Percentiles rank a stretch among this genome's conserved stretches.
Evolutionary conservation across 1,140 invertebrate genomes (phyloP).

Genomic region (Magallana gigas): DNA sequence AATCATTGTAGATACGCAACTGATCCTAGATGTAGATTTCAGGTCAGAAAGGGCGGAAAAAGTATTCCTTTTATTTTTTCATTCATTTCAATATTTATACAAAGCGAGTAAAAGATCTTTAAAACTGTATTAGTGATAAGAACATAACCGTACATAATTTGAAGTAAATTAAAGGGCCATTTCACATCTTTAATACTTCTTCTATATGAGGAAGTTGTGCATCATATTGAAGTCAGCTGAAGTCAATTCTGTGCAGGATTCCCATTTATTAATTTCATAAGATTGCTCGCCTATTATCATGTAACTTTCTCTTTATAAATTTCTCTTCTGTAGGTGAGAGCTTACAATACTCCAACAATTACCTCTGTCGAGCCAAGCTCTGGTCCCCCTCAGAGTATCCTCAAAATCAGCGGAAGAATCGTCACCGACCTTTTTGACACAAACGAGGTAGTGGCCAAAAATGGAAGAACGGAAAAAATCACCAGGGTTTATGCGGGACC

Average conservation of each 20-base stretch:
- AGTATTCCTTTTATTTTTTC: no score
- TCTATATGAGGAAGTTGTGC: no score
- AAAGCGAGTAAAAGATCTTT: no score
- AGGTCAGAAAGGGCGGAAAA: constrained; percentile 34
- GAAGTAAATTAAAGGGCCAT: no score
- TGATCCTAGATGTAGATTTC: constrained; percentile 50
- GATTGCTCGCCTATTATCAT: no score
- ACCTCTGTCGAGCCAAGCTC: constrained; percentile 43
- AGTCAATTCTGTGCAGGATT: no score
- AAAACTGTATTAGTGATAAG: no score
- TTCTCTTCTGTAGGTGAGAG: constrained; percentile 42
- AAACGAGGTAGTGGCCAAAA: constrained; percentile 27
- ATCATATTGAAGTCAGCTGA: no score
- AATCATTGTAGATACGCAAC: constrained; percentile 51
- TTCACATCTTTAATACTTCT: no score
- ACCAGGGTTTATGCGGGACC: constrained; percentile 20
- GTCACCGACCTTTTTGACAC: constrained; percentile 46
- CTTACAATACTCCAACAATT: constrained; percentile 51
- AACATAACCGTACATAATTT: no score
- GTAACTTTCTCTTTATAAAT: background rate
- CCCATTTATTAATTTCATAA: no score
- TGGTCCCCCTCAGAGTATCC: constrained; percentile 49
- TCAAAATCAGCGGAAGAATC: constrained; percentile 44
- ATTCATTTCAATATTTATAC: no score
- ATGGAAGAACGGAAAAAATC: constrained; percentile 48